phyloP scores from a whole-genome alignment of 2,888 invertebrate genomes.

The Junonia oenone region DNA sequence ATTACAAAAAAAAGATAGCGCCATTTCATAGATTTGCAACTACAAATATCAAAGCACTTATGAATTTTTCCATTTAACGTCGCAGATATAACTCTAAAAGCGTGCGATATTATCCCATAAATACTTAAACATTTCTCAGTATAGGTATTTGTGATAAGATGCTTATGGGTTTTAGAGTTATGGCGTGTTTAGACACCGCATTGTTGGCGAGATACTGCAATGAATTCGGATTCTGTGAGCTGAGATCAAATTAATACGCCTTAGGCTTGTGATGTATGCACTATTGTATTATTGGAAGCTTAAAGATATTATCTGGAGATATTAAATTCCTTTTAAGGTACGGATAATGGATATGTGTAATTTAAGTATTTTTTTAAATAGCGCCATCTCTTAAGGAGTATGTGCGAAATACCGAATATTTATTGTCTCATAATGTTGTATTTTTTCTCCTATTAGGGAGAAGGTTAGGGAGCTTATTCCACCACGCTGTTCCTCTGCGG shows the following conservation, averaged over 20 bases:
- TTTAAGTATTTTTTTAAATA: background rate
- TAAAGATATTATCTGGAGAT: background rate
- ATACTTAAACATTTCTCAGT: slow-evolving; percentile 11
- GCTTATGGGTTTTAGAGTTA: too few species aligned
- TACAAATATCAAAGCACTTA: too few species aligned
- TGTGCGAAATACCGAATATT: too few species aligned
- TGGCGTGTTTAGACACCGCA: slow-evolving; percentile 22
- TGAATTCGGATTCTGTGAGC: slow-evolving; percentile 21
- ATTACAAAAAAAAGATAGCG: too few species aligned
- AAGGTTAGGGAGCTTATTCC: too few species aligned
- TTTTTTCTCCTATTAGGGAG: too few species aligned
- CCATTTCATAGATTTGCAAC: too few species aligned
- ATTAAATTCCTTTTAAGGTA: background rate
- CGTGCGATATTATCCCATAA: slow-evolving; percentile 11
- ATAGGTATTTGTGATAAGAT: slow-evolving; percentile 10
- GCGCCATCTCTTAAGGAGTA: too few species aligned
- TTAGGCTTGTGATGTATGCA: background rate
- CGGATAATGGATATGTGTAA: background rate
- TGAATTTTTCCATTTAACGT: too few species aligned
- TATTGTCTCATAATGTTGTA: too few species aligned
- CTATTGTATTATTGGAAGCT: background rate
- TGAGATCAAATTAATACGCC: slow-evolving; percentile 20
- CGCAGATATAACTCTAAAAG: background rate
- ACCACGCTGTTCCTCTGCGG: too few species aligned
- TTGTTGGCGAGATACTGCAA: slow-evolving; percentile 18